Evolutionary conservation across 2,797 vertebrate genomes (phyloP).

Genomic region (Yasuhikotakia modesta): DNA sequence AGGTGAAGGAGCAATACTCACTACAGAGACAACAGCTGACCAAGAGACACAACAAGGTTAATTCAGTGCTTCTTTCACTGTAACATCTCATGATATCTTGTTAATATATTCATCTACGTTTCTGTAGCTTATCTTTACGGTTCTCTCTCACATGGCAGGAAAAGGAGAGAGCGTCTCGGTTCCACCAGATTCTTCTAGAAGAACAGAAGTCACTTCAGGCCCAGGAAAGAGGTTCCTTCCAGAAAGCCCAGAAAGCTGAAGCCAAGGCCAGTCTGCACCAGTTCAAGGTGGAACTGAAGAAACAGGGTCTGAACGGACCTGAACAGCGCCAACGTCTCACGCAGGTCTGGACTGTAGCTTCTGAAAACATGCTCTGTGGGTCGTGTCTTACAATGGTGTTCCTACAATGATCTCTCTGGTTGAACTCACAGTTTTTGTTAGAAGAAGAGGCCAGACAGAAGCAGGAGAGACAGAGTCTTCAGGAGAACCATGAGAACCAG

Average conservation of each 20-base stretch:
- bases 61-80: not conserved
- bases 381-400: not conserved
- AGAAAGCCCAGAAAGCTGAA: conserved; percentile 64
- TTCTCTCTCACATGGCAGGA: conserved; percentile 62
- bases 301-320: conserved; percentile 53
- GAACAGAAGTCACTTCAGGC: conserved; percentile 66
- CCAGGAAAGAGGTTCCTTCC: conserved; percentile 65
- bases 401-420: not conserved
- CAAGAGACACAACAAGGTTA: conserved; percentile 74
- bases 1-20: conserved; percentile 73
- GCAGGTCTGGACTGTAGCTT: conserved; percentile 61
- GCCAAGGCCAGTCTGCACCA: conserved; percentile 61
- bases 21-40: conserved; percentile 74
- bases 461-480: conserved; percentile 60
- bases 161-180: conserved; percentile 69
- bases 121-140: not conserved
- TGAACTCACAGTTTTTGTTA: conserved; percentile 56
- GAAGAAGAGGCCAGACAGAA: conserved; percentile 68
- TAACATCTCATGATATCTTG: not conserved
- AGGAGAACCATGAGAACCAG: conserved; percentile 64
- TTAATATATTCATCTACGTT: not conserved
- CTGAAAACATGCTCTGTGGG: not conserved
- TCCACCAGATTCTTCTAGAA: conserved; percentile 70
- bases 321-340: conserved; percentile 69
- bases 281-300: conserved; percentile 69